A percentile compares a stretch with the other conserved stretches of the same genome.
Evolutionary conservation across 2,888 invertebrate species (phyloP).

Genomic region (Aspidiotus destructor): DNA sequence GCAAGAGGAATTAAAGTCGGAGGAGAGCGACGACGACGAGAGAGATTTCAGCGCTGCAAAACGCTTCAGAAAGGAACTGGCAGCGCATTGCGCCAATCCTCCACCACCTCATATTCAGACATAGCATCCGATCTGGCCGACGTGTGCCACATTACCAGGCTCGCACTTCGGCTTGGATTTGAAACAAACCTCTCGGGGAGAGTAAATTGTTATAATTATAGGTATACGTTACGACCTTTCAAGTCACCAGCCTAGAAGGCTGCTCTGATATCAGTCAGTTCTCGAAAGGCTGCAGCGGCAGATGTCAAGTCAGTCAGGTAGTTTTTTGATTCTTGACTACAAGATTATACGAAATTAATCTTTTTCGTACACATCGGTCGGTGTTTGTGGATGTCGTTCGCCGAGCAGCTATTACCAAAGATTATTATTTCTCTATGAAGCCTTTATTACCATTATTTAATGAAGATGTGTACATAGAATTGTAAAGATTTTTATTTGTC

Average conservation of each 20-base stretch:
- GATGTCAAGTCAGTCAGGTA: background rate
- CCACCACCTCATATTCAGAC: conserved; percentile 29
- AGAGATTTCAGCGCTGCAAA: conserved; percentile 60
- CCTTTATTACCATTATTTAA: background rate
- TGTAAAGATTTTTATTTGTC: background rate
- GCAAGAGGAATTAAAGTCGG: conserved; percentile 71
- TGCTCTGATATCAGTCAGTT: background rate
- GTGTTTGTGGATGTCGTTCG: background rate
- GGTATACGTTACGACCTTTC: no score
- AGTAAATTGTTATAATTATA: conserved; percentile 4
- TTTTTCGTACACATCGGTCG: background rate
- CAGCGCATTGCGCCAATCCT: conserved; percentile 43
- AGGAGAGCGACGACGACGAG: conserved; percentile 47
- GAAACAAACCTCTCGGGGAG: conserved; percentile 23
- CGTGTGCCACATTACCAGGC: conserved; percentile 29
- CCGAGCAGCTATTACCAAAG: background rate
- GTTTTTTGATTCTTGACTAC: background rate
- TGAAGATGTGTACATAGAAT: background rate
- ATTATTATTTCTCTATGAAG: background rate
- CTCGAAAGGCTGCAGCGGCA: background rate
- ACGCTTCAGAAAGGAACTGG: conserved; percentile 55
- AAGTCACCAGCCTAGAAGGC: background rate
- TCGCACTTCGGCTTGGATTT: conserved; percentile 26
- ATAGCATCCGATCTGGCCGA: conserved; percentile 33
- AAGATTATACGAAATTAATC: background rate